Percentiles rank a stretch among this genome's conserved stretches.
Evolutionary conservation across 2,888 invertebrate genomes (phyloP).

Genomic region (Lepidocyrtoides sp.): DNA sequence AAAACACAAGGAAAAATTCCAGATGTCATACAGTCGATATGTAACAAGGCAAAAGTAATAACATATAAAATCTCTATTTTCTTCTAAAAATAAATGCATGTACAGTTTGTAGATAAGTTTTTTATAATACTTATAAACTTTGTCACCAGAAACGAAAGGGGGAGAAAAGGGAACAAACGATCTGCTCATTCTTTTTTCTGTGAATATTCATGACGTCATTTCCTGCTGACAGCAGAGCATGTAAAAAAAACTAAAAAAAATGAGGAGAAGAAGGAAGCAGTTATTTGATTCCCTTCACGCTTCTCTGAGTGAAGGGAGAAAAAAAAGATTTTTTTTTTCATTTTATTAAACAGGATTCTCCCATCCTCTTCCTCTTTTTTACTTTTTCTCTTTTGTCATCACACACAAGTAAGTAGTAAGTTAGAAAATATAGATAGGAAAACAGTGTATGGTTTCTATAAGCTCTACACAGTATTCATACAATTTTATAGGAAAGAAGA

Average conservation of each 20-base stretch:
- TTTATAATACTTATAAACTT: background rate
- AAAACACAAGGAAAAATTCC: slow-evolving; percentile 49
- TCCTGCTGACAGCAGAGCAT: slow-evolving; percentile 75
- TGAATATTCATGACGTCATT: slow-evolving; percentile 80
- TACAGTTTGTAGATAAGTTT: background rate
- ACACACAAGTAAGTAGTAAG: slow-evolving; percentile 1
- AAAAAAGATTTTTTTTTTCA: slow-evolving; percentile 75
- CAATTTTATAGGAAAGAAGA: slow-evolving; percentile 63
- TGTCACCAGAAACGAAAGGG: background rate
- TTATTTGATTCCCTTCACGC: slow-evolving; percentile 80
- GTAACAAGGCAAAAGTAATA: slow-evolving; percentile 67
- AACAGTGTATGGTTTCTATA: background rate
- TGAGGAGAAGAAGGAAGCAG: slow-evolving; percentile 72
- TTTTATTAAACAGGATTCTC: slow-evolving; percentile 81
- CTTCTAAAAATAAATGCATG: slow-evolving; percentile 3
- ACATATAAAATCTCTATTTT: slow-evolving; percentile 20
- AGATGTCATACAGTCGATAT: slow-evolving; percentile 74
- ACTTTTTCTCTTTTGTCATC: slow-evolving; percentile 47
- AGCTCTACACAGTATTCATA: background rate
- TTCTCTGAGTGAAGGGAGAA: slow-evolving; percentile 75
- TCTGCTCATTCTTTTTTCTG: slow-evolving; percentile 52
- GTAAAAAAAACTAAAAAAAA: slow-evolving; percentile 64
- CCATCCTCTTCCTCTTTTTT: slow-evolving; percentile 57
- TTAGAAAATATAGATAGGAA: slow-evolving; percentile 47
- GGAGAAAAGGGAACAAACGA: slow-evolving; percentile 29